Evolutionary conservation across 1,140 invertebrate genomes (phyloP).

Genomic region (Lethrus apterus): DNA sequence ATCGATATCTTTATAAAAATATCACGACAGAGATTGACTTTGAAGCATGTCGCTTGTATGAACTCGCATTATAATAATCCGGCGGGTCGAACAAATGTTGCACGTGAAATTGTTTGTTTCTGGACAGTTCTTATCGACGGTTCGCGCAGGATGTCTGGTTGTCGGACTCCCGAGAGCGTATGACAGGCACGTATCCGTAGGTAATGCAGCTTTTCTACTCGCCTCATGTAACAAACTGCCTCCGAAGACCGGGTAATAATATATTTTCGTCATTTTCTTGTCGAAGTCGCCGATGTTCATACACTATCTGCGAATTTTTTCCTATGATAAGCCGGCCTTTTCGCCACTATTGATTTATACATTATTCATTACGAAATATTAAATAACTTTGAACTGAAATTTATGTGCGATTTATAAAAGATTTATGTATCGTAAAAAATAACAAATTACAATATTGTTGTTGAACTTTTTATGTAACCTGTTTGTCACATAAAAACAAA

Average conservation of each 20-base stretch:
- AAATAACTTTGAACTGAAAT: too few relatives aligned
- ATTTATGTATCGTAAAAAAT: too few relatives aligned
- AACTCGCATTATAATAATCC: constrained; percentile 22
- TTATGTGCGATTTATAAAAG: too few relatives aligned
- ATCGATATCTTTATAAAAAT: constrained; percentile 15
- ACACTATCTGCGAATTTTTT: too few relatives aligned
- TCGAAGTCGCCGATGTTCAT: constrained; percentile 7
- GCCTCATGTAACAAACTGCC: constrained; percentile 19
- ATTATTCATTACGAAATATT: too few relatives aligned
- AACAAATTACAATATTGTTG: too few relatives aligned
- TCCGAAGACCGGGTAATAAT: too few relatives aligned
- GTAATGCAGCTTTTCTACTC: constrained; percentile 14
- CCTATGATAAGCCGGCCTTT: too few relatives aligned
- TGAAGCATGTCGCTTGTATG: constrained; percentile 19
- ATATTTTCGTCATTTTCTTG: constrained; percentile 17
- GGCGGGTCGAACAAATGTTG: constrained; percentile 9
- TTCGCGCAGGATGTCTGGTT: constrained; percentile 16
- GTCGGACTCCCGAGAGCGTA: constrained; percentile 15
- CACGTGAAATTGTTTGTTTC: neutral
- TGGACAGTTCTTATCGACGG: constrained; percentile 12
- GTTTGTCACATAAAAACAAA: too few relatives aligned
- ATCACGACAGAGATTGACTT: constrained; percentile 19
- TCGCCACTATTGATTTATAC: too few relatives aligned
- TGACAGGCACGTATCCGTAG: constrained; percentile 21
- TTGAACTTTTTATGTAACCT: too few relatives aligned